Conservation (phyloP, 2,888 invertebrate species). For the Xanthia icteritia region DNA sequence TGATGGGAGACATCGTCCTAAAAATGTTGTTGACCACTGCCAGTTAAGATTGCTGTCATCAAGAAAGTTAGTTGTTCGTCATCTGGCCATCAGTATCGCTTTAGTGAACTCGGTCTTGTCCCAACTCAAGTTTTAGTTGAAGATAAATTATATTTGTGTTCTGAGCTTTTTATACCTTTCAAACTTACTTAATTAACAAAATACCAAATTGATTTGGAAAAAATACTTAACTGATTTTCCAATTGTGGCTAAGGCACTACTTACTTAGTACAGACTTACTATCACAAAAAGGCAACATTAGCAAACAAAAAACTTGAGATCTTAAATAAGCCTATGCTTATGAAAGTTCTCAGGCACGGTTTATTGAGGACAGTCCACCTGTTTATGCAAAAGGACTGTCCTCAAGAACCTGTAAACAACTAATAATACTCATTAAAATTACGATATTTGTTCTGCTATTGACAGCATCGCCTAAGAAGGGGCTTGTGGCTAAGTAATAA, state of each 20-base stretch:
- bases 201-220: not conserved
- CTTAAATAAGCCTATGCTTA: not conserved
- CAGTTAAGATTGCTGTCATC: slow-evolving; percentile 80
- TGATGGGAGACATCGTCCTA: not conserved
- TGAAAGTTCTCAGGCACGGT: not conserved
- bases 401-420: not conserved
- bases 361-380: not conserved
- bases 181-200: not conserved
- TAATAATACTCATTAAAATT: not conserved
- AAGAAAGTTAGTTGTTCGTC: slow-evolving; percentile 74
- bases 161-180: not conserved
- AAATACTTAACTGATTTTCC: not conserved
- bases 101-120: slow-evolving; percentile 44
- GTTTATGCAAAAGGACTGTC: not conserved
- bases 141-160: not conserved
- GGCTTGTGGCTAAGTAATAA: too few species aligned
- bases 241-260: not conserved
- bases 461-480: not conserved
- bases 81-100: slow-evolving; percentile 70
- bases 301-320: not conserved
- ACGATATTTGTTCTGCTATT: not conserved
- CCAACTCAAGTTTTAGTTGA: slow-evolving; percentile 21
- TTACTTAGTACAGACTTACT: not conserved
- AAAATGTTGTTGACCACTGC: slow-evolving; percentile 72
- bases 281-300: not conserved